Evolutionary conservation across 1,140 invertebrate species (phyloP), one percentile per base, ranked within the genome.

Genomic region (Drosophila chauvacae): DNA sequence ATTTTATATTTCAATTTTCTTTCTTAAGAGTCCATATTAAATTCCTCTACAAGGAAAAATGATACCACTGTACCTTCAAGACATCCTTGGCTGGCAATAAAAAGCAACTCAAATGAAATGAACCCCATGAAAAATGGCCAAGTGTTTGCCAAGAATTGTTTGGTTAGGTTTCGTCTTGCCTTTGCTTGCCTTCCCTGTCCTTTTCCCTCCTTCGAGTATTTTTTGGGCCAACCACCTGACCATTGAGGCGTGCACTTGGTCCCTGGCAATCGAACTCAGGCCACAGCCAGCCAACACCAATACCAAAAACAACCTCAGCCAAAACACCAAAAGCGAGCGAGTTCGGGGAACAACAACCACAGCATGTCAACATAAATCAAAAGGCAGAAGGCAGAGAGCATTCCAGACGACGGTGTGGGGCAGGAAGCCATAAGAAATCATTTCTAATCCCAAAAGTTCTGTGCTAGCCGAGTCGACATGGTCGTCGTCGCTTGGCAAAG

Each of bases 291-390:
- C 48, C 48, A 51, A 66, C 33, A 80, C 61, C 61, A 81, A 63
- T 58, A 57, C 50, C 56, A 76, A 66, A 55, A 76, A 26, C 58
- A 48, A 44, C 51, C 41, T 39, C 59, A 51, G 51, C 33, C 51
- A 23, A 37, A 53, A 57, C 44, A 83, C 62, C 53, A 63, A 56
- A 70, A 33, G 51, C 44, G 28, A 72, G 28, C 51, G 35, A 51
- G 63, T 28, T 35, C 2, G 26, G 44, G 64, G 26, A 66, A 28
- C 59, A 66, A 71, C 48, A 81, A 73, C 83, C 69, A 87, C 78
- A 84, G 88, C 74, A 81, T 88, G 87, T 91, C 88, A 91, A 90
- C 87, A 91, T 91, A 91, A 91, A 91, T 91, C 87, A 91, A 91
- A 91, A 80, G 70, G 68, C 80, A 77, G 69, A 70, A 72, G 77